A percentile compares a stretch with the other conserved stretches of the same genome.
phyloP scores from a whole-genome alignment of 2,113 vertebrate genomes.

The Dendropsophus ebraccatus region DNA sequence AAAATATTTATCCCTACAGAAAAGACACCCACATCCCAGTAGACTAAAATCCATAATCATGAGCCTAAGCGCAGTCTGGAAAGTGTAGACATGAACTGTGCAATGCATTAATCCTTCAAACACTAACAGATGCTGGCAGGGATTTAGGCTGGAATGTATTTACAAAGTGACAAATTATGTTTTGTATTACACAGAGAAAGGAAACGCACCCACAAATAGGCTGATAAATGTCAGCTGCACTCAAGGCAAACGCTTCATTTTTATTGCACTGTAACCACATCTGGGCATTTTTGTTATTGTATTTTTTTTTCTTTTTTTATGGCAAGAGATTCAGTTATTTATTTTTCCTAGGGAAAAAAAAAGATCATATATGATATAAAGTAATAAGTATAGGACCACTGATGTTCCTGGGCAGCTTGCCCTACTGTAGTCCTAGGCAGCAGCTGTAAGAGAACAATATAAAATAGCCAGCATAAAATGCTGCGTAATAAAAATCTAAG shows the following conservation, averaged over 20 bases:
- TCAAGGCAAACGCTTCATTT: constrained; percentile 90
- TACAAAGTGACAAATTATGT: constrained; percentile 91
- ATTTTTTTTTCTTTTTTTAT: constrained; percentile 50
- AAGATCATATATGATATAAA: constrained; percentile 82
- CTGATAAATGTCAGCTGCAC: constrained; percentile 89
- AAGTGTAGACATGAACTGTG: constrained; percentile 71
- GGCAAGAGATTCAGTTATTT: constrained; percentile 78
- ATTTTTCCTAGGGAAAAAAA: constrained; percentile 74
- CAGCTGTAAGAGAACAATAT: neutral
- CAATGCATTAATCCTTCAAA: constrained; percentile 81
- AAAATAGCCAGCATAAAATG: constrained; percentile 66
- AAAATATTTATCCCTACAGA: constrained; percentile 61
- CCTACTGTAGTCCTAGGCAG: constrained; percentile 66
- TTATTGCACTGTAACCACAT: constrained; percentile 89
- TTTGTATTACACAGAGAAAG: constrained; percentile 78
- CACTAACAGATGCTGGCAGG: constrained; percentile 84
- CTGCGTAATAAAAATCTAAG: constrained; percentile 65
- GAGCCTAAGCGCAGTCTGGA: constrained; percentile 67
- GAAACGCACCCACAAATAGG: constrained; percentile 84
- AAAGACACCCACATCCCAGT: constrained; percentile 61
- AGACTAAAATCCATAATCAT: constrained; percentile 68
- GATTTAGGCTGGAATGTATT: constrained; percentile 84
- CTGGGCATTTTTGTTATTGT: constrained; percentile 61
- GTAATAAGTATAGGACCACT: constrained; percentile 77
- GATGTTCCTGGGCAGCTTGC: constrained; percentile 74